phyloP scores from a whole-genome alignment of 2,797 vertebrate species.

The Mustela erminea region DNA sequence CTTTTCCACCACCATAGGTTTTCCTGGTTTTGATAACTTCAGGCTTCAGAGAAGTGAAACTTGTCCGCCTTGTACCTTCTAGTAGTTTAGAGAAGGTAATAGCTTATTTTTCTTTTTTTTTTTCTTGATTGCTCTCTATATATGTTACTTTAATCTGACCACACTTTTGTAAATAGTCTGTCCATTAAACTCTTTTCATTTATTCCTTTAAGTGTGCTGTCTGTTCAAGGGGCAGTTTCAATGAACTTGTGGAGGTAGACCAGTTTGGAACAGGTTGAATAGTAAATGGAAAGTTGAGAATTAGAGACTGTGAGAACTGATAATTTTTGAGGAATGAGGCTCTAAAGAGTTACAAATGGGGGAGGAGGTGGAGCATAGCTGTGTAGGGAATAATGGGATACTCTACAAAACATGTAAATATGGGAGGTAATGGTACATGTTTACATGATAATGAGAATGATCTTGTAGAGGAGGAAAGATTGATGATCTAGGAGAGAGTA shows the following conservation, averaged over 20 bases:
- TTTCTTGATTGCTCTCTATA: not conserved
- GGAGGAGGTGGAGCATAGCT: not conserved
- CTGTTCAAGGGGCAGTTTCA: conserved; percentile 1
- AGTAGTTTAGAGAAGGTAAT: not conserved
- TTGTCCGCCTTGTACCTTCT: not conserved
- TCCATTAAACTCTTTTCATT: not conserved
- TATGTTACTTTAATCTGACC: not conserved
- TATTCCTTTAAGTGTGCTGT: not conserved
- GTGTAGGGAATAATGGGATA: not conserved
- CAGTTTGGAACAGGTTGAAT: not conserved
- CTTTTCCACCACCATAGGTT: not conserved
- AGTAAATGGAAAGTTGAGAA: conserved; percentile 11
- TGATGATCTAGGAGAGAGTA: not conserved
- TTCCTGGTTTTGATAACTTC: not conserved
- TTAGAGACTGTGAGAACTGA: not conserved
- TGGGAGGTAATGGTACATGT: not conserved
- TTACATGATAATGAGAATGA: not conserved
- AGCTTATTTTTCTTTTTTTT: not conserved
- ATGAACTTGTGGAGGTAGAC: not conserved
- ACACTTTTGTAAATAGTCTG: not conserved
- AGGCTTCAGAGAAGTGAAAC: not conserved
- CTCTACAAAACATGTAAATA: not conserved
- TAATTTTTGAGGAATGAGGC: not conserved
- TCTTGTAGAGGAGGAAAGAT: not conserved
- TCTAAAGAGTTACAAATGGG: not conserved